Evolutionary conservation across 2,113 vertebrate species (phyloP).

Genomic region (Gopherus evgoodei): DNA sequence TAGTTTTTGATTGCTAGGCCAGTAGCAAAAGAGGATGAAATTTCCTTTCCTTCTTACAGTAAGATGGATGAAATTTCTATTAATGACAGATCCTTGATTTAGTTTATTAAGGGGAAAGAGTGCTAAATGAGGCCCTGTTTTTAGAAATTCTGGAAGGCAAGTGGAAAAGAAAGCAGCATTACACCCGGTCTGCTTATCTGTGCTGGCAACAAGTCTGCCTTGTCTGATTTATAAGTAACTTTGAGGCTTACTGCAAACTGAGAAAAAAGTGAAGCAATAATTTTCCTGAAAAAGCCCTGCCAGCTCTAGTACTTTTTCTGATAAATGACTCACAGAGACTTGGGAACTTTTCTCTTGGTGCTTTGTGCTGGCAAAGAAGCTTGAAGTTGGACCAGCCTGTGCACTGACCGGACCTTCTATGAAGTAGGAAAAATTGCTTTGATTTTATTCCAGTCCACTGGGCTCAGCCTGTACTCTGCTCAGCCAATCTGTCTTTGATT

Average conservation of each 20-base stretch:
- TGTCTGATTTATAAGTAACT: neutral
- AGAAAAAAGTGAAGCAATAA: neutral
- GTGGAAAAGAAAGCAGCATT: neutral
- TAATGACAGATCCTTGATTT: neutral
- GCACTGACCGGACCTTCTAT: neutral
- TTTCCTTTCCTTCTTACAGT: neutral
- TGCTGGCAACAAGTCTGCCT: neutral
- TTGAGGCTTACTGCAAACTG: neutral
- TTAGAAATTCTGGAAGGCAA: neutral
- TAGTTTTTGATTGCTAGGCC: neutral
- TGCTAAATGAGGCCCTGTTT: neutral
- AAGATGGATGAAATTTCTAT: neutral
- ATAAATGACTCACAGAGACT: neutral
- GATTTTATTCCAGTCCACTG: neutral
- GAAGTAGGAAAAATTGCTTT: neutral
- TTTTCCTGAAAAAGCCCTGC: neutral
- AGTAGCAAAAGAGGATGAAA: neutral
- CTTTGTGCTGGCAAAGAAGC: neutral
- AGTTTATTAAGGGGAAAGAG: neutral
- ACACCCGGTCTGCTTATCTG: neutral
- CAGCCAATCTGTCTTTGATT: neutral
- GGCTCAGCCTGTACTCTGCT: neutral
- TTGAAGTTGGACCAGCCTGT: neutral
- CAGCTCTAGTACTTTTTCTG: neutral
- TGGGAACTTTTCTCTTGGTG: neutral